Percentiles rank a stretch among this genome's conserved stretches.
These are phyloP conservation scores for Rhincodon typus DNA, from an alignment of 2,797 vertebrate genomes.

Conservation along the genomic window DNA sequence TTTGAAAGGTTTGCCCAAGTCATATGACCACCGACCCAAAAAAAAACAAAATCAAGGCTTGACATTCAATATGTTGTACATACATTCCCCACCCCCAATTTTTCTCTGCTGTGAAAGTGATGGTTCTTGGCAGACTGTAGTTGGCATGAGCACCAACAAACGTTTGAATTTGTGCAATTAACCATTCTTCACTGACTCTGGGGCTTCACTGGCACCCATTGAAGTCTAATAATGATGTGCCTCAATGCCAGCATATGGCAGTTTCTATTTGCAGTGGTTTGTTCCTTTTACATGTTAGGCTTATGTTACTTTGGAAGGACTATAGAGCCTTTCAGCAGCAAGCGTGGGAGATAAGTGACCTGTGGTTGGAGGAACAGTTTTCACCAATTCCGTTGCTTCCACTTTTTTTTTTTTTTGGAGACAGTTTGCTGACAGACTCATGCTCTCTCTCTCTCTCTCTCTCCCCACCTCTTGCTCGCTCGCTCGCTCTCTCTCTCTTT, in stretches of 20 bases:
- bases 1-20: neutral
- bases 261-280: neutral
- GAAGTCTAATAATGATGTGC: neutral
- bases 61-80: neutral
- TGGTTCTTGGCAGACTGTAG: neutral
- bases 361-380: no score
- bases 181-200: neutral
- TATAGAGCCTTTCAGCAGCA: no score
- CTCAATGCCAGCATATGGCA: neutral
- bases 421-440: no score
- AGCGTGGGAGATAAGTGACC: no score
- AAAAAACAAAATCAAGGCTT: neutral
- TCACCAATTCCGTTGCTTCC: no score
- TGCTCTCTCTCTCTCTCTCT: no score
- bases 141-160: neutral
- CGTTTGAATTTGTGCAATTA: neutral
- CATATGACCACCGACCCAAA: neutral
- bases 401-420: no score
- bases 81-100: neutral
- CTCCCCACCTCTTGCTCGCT: no score
- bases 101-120: neutral
- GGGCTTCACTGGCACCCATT: neutral
- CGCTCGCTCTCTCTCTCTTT: no score
- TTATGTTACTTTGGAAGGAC: neutral
- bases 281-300: neutral